A percentile compares a stretch with the other conserved stretches of the same genome.
These are phyloP conservation scores for Morone saxatilis DNA, from an alignment of 2,113 vertebrate genomes.

Conservation along the genomic window DNA sequence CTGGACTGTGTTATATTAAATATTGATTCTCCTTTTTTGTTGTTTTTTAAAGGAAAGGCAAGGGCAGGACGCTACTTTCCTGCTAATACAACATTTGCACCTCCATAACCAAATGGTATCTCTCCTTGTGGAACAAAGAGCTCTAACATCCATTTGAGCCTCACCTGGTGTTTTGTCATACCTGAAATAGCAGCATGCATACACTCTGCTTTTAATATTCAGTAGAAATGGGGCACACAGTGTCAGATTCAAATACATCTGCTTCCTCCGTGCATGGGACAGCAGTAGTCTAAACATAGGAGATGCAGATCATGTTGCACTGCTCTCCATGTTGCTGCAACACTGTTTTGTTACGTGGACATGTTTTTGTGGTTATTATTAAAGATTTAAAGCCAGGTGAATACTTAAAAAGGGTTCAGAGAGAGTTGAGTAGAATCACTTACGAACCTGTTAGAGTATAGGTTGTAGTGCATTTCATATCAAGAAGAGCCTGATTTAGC, in stretches of 20 bases:
- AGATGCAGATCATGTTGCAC: slow-evolving; percentile 55
- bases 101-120: not conserved
- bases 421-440: slow-evolving; percentile 47
- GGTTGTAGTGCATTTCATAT: slow-evolving; percentile 25
- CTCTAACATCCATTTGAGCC: slow-evolving; percentile 15
- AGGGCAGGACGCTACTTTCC: not conserved
- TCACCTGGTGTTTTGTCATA: slow-evolving; percentile 59
- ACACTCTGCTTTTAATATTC: slow-evolving; percentile 45
- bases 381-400: slow-evolving; percentile 62
- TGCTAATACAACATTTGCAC: not conserved
- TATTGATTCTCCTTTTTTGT: no score
- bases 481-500: slow-evolving; percentile 25
- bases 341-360: slow-evolving; percentile 47
- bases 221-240: slow-evolving; percentile 53
- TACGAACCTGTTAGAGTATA: slow-evolving; percentile 2
- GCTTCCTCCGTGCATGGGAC: slow-evolving; percentile 50
- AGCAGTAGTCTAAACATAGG: slow-evolving; percentile 55
- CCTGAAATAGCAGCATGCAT: slow-evolving; percentile 67
- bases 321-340: slow-evolving; percentile 21
- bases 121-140: slow-evolving; percentile 25
- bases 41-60: not conserved
- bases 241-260: slow-evolving; percentile 51
- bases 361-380: slow-evolving; percentile 55
- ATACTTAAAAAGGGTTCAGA: slow-evolving; percentile 40
- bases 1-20: no score